These are phyloP conservation scores for Pimephales promelas DNA, from an alignment of 2,113 vertebrate species.

Conservation along the genomic window DNA sequence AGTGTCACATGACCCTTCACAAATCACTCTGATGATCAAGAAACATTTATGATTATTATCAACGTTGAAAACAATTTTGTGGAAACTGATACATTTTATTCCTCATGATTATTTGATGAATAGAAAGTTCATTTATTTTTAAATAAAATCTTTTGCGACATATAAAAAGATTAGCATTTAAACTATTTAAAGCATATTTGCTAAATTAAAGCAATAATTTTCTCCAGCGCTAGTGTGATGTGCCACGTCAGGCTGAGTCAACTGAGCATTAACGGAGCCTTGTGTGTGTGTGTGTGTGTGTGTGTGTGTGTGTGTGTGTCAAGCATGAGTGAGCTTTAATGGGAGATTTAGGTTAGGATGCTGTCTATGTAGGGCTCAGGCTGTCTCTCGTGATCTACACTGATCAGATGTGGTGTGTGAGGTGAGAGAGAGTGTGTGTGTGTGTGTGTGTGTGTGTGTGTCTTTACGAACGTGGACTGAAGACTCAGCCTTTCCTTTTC, in stretches of 20 bases:
- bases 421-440: neutral
- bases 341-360: neutral
- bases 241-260: neutral
- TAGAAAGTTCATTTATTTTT: too few relatives aligned
- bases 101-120: too few relatives aligned
- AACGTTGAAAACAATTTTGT: too few relatives aligned
- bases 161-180: too few relatives aligned
- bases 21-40: neutral
- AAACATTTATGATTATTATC: too few relatives aligned
- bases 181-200: neutral
- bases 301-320: neutral
- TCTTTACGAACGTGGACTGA: neutral
- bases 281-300: neutral
- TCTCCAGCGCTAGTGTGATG: neutral
- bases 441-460: too few relatives aligned
- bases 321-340: neutral
- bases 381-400: neutral
- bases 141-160: neutral
- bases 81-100: too few relatives aligned
- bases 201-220: neutral
- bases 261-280: neutral
- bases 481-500: neutral
- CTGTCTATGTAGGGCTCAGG: neutral
- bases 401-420: conserved; percentile 12
- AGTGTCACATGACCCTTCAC: neutral